phyloP scores from a whole-genome alignment of 2,113 vertebrate species.

The Setophaga petechia region DNA sequence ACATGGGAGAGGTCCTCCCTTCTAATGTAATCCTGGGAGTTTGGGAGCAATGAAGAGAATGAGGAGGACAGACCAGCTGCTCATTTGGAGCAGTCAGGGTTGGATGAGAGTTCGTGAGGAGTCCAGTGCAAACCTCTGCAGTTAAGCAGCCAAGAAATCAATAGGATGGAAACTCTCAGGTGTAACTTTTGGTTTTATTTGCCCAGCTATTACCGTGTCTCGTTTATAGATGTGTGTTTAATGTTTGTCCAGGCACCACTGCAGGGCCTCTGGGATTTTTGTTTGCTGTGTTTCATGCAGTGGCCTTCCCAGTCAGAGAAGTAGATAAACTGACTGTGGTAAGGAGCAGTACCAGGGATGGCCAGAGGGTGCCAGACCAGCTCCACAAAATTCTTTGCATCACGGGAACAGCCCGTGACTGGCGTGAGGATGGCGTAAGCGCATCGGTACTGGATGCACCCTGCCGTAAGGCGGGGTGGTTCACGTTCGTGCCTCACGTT shows the following conservation, averaged over 20 bases:
- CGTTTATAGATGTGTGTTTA: background rate
- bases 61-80: background rate
- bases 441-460: fast-evolving
- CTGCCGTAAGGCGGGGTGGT: background rate
- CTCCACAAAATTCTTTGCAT: background rate
- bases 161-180: background rate
- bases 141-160: background rate
- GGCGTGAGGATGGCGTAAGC: background rate
- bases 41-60: background rate
- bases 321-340: fast-evolving
- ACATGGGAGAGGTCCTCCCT: background rate
- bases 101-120: background rate
- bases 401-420: background rate
- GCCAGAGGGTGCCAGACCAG: conserved; percentile 58
- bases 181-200: background rate
- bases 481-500: background rate
- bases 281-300: background rate
- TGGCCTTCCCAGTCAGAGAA: background rate
- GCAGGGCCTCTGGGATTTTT: background rate
- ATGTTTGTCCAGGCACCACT: background rate
- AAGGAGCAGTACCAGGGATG: background rate
- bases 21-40: background rate
- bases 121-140: background rate
- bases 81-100: background rate
- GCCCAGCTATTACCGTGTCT: background rate